These are phyloP conservation scores for Acomys russatus DNA, from an alignment of 2,797 vertebrate species.

Conservation along the genomic window DNA sequence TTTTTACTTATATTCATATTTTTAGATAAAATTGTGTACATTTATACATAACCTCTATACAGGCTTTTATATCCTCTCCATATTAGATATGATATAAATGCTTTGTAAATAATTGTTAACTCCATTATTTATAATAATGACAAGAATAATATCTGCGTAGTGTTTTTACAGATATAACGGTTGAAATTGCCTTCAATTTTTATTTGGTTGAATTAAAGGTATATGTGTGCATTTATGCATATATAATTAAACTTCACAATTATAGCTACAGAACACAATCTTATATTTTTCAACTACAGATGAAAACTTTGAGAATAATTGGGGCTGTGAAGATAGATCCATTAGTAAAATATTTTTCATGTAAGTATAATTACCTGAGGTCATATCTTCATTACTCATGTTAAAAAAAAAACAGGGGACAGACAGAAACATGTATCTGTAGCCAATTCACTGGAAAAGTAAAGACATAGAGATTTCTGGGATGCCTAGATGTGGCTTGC, in stretches of 20 bases:
- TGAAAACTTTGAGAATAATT: neutral
- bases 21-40: neutral
- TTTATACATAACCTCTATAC: neutral
- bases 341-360: neutral
- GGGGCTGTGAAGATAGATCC: neutral
- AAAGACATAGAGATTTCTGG: neutral
- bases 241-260: neutral
- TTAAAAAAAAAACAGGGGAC: neutral
- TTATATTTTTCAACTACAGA: neutral
- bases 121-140: neutral
- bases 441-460: neutral
- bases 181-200: neutral
- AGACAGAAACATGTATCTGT: too few species aligned
- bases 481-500: too few species aligned
- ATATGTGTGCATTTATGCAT: neutral
- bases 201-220: neutral
- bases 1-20: neutral
- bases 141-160: neutral
- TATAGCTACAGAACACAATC: neutral
- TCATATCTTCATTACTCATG: neutral
- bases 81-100: neutral
- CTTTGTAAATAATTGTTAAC: neutral
- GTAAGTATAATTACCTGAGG: neutral
- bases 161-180: neutral
- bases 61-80: neutral